Evolutionary conservation across 2,888 invertebrate species (phyloP).

Genomic region (Malthinus seriepunctatus): DNA sequence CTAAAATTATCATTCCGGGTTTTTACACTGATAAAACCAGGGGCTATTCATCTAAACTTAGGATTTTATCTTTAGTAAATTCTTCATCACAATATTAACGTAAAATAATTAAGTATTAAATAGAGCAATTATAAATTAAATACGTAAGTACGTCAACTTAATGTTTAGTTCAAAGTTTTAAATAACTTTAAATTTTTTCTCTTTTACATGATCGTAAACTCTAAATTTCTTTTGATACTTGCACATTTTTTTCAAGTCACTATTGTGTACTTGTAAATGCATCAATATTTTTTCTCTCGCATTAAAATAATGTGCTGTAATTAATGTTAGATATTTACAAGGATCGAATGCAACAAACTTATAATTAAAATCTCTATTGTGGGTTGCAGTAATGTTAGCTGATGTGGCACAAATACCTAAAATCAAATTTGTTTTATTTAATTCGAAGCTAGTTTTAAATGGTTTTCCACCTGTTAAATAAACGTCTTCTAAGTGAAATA

Average conservation of each 20-base stretch:
- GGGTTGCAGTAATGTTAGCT: conserved; percentile 62
- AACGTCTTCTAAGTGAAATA: conserved; percentile 77
- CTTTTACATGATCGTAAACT: no score
- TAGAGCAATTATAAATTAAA: no score
- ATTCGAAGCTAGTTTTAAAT: background rate
- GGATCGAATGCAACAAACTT: conserved; percentile 55
- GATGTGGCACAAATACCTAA: conserved; percentile 66
- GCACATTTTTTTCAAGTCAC: conserved; percentile 29
- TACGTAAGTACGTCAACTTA: no score
- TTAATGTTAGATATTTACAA: conserved; percentile 58
- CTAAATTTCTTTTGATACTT: background rate
- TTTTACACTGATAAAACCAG: no score
- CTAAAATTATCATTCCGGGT: no score
- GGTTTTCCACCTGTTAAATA: conserved; percentile 66
- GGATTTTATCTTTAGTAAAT: no score
- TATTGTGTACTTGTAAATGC: conserved; percentile 31
- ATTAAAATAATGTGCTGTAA: conserved; percentile 62
- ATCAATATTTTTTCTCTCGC: conserved; percentile 55
- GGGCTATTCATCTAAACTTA: no score
- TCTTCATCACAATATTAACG: no score
- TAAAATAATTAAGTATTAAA: no score
- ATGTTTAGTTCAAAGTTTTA: no score
- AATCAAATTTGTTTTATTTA: conserved; percentile 12
- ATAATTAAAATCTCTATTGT: conserved; percentile 69
- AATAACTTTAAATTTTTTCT: no score